Evolutionary conservation across 2,888 invertebrate species (phyloP), one percentile per base, ranked within the genome.

Genomic region (Metopia argyrocephala): DNA sequence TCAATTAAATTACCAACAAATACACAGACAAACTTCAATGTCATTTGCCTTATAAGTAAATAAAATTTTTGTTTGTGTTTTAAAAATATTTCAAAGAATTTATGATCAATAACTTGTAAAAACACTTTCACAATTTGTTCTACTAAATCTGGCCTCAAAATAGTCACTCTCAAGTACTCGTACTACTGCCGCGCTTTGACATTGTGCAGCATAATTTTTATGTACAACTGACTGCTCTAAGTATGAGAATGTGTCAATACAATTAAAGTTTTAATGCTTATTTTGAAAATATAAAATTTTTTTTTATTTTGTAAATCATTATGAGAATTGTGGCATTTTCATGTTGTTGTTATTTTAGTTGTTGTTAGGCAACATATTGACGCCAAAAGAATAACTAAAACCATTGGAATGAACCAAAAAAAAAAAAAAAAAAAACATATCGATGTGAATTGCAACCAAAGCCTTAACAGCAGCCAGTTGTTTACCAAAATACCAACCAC

Each of bases 81-180:
- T n/a, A n/a, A n/a, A n/a, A n/a, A n/a, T n/a, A n/a, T n/a, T 31
- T 31, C 3, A 31, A 9, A 31, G 31, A 31, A 31, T 31, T 12
- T 31, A 54, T 31, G 57, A 54, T 61, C 61, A 66, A 66, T 71
- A 66, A 68, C 59, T 45, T 59, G 7, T 23, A 50, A 50, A 76
- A 68, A 62, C 54, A 78, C 78, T 73, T 73, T 73, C 78, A 78
- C 61, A 78, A 52, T 56, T 68, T 59, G 61, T 69, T 54, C 48
- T 76, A n/a, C 54, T 69, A 54, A 48, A 38, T 38, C 38, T 15
- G 38, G 3, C 12, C 31, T 1, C 38, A 1, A 38, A 38, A 38
- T 38, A 31, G 59, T 21, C 45, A 54, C 38, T 6, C 28, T 31
- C 73, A 28, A 31, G 54, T 45, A 66, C 2, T 25, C 31, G 18